Percentiles rank a stretch among this genome's conserved stretches.
phyloP scores from a whole-genome alignment of 2,888 invertebrate genomes.

The Macrophya alboannulata region DNA sequence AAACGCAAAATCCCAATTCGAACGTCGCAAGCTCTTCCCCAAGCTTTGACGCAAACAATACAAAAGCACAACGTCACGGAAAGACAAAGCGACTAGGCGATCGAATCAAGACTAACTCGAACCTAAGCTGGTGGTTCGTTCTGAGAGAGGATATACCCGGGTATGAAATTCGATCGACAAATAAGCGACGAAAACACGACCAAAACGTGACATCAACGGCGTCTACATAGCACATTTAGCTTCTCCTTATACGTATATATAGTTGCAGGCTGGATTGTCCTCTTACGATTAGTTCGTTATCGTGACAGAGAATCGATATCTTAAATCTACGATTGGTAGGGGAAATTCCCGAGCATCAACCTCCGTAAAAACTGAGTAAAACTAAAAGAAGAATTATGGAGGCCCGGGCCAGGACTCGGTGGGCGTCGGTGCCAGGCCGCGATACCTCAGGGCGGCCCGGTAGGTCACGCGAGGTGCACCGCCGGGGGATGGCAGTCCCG shows the following conservation, averaged over 20 bases:
- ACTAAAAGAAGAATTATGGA: constrained; percentile 74
- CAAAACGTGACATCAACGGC: constrained; percentile 52
- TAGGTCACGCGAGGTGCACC: constrained; percentile 77
- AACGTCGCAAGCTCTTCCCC: too few species aligned
- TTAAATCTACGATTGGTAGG: constrained; percentile 43
- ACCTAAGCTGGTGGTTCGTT: neutral
- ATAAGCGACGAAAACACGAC: constrained; percentile 33
- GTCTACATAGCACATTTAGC: constrained; percentile 51
- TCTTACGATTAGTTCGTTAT: constrained; percentile 54
- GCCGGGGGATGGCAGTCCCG: constrained; percentile 58
- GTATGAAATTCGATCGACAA: constrained; percentile 54
- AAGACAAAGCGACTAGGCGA: constrained; percentile 41
- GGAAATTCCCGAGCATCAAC: constrained; percentile 55
- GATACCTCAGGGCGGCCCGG: constrained; percentile 79
- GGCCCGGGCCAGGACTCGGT: constrained; percentile 77
- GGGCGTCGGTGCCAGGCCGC: constrained; percentile 83
- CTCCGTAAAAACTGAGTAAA: constrained; percentile 58
- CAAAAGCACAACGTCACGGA: constrained; percentile 31
- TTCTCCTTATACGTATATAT: constrained; percentile 15
- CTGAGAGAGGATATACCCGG: neutral
- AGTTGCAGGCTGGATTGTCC: constrained; percentile 33
- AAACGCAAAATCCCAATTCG: neutral
- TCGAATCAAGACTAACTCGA: constrained; percentile 51
- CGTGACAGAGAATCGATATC: constrained; percentile 49
- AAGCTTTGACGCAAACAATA: neutral